Evolutionary conservation across 37 sponge, comb jelly and placozoan genomes (phyloP).

Genomic region (Aplysina aerophoba): DNA sequence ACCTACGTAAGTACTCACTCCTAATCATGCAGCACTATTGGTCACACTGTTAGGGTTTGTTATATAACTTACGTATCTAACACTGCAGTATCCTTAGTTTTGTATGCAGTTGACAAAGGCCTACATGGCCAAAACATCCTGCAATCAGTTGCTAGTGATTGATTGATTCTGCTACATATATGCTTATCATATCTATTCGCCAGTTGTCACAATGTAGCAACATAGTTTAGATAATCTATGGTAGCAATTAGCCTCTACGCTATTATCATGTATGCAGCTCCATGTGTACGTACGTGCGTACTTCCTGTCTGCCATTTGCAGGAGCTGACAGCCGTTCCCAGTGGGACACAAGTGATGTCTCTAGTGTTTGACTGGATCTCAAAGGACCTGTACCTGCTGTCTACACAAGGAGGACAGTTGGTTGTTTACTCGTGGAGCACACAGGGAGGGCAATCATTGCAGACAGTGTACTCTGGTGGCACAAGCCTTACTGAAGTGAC

Average conservation of each 20-base stretch:
- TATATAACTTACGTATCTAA: no score
- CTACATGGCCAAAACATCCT: no score
- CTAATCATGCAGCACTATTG: neutral
- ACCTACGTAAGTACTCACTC: neutral
- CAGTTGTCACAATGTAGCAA: neutral
- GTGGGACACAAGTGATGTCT: neutral
- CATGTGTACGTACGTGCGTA: neutral
- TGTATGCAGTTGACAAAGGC: no score
- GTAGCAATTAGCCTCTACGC: no score
- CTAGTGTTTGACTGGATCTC: constrained; percentile 1
- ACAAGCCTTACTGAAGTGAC: neutral
- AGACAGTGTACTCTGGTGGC: neutral
- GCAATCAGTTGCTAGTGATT: no score
- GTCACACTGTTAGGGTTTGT: no score
- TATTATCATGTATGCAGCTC: no score
- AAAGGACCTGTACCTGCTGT: neutral
- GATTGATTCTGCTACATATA: no score
- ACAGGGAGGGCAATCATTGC: neutral
- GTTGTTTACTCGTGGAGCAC: neutral
- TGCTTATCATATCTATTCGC: no score
- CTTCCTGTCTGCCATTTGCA: neutral
- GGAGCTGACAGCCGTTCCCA: neutral
- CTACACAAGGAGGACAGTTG: neutral
- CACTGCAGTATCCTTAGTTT: no score
- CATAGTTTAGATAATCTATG: no score